These are phyloP conservation scores for Polydrusus cervinus DNA, from an alignment of 2,888 invertebrate genomes.

Conservation along the genomic window DNA sequence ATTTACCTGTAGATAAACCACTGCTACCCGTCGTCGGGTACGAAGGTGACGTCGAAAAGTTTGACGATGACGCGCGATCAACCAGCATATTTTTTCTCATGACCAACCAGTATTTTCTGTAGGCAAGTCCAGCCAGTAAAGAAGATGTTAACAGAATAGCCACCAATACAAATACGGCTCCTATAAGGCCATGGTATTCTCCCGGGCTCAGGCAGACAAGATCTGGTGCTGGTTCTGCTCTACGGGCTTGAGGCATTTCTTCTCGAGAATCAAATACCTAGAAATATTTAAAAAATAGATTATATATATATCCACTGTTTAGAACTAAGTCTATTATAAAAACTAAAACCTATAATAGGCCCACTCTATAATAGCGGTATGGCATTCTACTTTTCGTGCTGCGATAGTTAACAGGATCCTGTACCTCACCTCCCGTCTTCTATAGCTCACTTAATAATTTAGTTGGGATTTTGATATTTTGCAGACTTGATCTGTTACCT, in stretches of 20 bases:
- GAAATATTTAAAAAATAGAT: conserved; percentile 37
- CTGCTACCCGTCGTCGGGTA: conserved; percentile 70
- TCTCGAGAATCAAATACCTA: conserved; percentile 89
- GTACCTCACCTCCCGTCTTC: too few species aligned
- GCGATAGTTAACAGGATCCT: too few species aligned
- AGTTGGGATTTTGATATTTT: too few species aligned
- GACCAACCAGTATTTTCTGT: conserved; percentile 85
- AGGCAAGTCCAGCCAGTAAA: conserved; percentile 83
- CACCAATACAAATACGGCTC: conserved; percentile 84
- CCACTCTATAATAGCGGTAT: too few species aligned
- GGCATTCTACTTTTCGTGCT: too few species aligned
- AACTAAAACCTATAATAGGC: too few species aligned
- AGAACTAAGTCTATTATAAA: too few species aligned
- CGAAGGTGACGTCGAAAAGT: conserved; percentile 65
- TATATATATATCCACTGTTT: too few species aligned
- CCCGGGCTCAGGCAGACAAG: conserved; percentile 87
- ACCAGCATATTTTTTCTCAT: conserved; percentile 80
- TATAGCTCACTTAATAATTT: too few species aligned
- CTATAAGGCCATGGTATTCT: conserved; percentile 90
- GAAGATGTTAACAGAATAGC: conserved; percentile 84
- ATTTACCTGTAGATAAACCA: conserved; percentile 71
- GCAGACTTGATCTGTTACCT: too few species aligned
- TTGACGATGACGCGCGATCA: conserved; percentile 68
- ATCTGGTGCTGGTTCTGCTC: conserved; percentile 78
- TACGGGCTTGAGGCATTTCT: conserved; percentile 79